Base-by-base conservation (phyloP, 2,888 invertebrate genomes). In the Xylota segnis region DNA sequence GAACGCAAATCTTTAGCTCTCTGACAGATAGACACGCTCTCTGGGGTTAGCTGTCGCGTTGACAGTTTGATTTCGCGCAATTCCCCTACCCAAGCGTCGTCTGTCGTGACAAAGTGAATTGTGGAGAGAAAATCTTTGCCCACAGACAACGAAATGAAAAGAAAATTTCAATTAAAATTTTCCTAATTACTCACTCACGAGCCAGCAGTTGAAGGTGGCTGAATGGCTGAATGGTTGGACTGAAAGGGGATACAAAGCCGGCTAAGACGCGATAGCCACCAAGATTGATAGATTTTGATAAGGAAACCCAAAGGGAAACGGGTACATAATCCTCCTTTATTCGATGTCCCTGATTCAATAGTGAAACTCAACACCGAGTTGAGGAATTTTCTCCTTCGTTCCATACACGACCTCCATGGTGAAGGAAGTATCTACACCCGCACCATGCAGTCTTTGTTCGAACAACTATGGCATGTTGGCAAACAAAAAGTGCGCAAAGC, bases 101-200 rank as follows among this genome's bases (percentile, higher is more conserved):
- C 14, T 5, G n/a, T 83, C 71, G 76, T 71, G 71, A 77, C 82
- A 58, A 40, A 56, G 52, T 63, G 52, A 47, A 59, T 27, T 58
- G 14, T 0, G n/a, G 12, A 29, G 12, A 27, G 10, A 18, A 61
- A 76, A 70, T 82, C 70, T 70, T 16, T 34, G 63, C 61, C 47
- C 12, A 18, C 2, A 0, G 37, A n/a, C 7, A 16, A 45, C 66
- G 37, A 59, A 63, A 47, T 47, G 71, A 72, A 59, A 70, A 52
- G 68, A 75, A 79, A 79, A 79, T 79, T 84, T 75, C 83, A 79
- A 84, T 84, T 84, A 79, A 84, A 79, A 68, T 79, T 84, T 72
- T 29, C 74, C 83, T 84, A 84, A 84, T 84, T 75, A 84, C 70
- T 79, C 70, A 75, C 83, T 81, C 74, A 81, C 79, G 78, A 83